A percentile compares a stretch with the other conserved stretches of the same genome.
phyloP scores from a whole-genome alignment of 2,888 invertebrate genomes.

The Brachypterus glaber region DNA sequence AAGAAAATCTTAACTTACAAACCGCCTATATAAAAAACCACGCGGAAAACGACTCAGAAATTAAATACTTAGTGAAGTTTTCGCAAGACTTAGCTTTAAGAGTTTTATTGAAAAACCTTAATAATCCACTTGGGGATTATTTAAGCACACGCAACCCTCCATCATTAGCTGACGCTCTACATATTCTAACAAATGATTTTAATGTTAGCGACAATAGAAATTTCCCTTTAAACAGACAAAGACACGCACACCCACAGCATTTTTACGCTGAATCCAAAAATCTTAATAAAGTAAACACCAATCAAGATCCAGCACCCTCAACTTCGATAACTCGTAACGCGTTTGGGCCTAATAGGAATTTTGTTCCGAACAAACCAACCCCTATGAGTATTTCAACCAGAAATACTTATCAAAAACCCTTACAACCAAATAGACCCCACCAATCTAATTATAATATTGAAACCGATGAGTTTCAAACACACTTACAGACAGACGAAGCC shows the following conservation, averaged over 20 bases:
- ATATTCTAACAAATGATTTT: constrained; percentile 1
- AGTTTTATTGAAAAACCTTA: not conserved
- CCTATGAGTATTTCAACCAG: constrained; percentile 1
- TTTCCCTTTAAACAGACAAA: not conserved
- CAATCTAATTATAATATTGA: not conserved
- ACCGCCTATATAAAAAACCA: not conserved
- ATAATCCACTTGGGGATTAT: constrained; percentile 1
- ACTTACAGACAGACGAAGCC: not conserved
- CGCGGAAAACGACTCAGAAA: not conserved
- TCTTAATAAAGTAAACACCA: not conserved
- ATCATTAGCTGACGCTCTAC: not conserved
- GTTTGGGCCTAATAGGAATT: not conserved
- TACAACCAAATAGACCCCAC: not conserved
- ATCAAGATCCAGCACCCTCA: not conserved
- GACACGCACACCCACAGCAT: not conserved
- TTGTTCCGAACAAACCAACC: not conserved
- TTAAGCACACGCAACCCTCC: not conserved
- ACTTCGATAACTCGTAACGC: not conserved
- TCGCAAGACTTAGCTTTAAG: not conserved
- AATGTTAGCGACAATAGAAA: not conserved
- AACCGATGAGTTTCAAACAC: not conserved
- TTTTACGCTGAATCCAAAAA: not conserved
- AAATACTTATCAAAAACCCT: not conserved
- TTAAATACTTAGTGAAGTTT: not conserved
- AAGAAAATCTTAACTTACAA: not conserved